Percentiles rank a stretch among this genome's conserved stretches.
phyloP scores from a whole-genome alignment of 2,888 invertebrate species.

The Ptychoptera contaminata region DNA sequence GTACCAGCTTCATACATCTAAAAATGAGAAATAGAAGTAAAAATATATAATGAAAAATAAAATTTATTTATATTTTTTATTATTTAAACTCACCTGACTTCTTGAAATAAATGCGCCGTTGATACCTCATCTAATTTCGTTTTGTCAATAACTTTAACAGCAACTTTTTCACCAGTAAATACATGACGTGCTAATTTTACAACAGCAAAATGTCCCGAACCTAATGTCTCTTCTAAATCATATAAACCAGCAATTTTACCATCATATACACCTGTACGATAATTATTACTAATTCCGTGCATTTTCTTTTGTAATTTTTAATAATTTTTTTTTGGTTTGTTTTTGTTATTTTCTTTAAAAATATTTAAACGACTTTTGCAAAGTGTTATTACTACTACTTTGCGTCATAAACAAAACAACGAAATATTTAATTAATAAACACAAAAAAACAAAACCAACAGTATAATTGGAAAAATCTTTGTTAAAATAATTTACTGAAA shows the following conservation, averaged over 20 bases:
- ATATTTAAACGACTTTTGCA: too few relatives aligned
- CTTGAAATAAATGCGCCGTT: constrained; percentile 89
- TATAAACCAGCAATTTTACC: constrained; percentile 92
- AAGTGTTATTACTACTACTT: too few relatives aligned
- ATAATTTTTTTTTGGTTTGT: too few relatives aligned
- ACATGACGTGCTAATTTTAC: constrained; percentile 96
- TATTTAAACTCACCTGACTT: constrained; percentile 44
- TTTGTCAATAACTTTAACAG: constrained; percentile 97
- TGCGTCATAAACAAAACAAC: too few relatives aligned
- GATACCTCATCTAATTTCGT: constrained; percentile 93
- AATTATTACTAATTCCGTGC: constrained; percentile 13
- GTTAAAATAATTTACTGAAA: too few relatives aligned
- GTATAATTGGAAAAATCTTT: too few relatives aligned
- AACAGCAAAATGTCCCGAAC: constrained; percentile 96
- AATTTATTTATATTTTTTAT: not conserved
- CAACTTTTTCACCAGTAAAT: constrained; percentile 96
- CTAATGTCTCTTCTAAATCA: constrained; percentile 93
- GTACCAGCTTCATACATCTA: constrained; percentile 96
- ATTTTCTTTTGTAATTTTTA: constrained; percentile 7
- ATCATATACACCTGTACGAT: constrained; percentile 39
- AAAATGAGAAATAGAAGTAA: constrained; percentile 36
- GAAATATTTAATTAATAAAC: too few relatives aligned
- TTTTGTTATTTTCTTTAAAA: too few relatives aligned
- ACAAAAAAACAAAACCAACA: too few relatives aligned
- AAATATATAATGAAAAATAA: not conserved